These are phyloP conservation scores for Chaenodraco wilsoni DNA, from an alignment of 2,797 vertebrate species.

Conservation along the genomic window DNA sequence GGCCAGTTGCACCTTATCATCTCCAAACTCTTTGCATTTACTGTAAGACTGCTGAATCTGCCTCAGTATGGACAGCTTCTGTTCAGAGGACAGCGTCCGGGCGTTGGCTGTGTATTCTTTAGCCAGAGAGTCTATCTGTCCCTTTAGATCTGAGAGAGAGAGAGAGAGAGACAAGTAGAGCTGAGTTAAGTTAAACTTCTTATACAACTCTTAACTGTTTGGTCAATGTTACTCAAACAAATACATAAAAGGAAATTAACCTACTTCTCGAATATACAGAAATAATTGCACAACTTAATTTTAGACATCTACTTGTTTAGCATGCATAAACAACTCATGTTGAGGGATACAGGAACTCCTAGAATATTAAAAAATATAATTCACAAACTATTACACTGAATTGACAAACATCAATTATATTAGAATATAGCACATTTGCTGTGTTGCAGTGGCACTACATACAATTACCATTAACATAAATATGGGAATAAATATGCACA, in stretches of 20 bases:
- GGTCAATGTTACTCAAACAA: neutral
- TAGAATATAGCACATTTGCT: no score
- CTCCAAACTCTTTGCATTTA: constrained; percentile 98
- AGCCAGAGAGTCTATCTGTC: constrained; percentile 94
- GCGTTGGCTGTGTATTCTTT: constrained; percentile 95
- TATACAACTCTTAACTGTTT: neutral
- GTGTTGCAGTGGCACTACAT: no score
- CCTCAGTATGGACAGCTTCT: constrained; percentile 93
- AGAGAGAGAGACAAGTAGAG: constrained; percentile 40
- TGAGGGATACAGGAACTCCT: neutral
- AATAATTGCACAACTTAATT: neutral
- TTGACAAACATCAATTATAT: neutral
- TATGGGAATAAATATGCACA: no score
- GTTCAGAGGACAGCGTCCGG: constrained; percentile 91
- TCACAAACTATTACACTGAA: neutral
- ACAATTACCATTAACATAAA: no score
- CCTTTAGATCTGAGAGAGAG: constrained; percentile 89
- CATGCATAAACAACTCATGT: neutral
- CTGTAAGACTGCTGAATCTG: constrained; percentile 97
- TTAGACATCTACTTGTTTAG: neutral
- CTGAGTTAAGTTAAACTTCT: neutral
- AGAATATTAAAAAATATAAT: neutral
- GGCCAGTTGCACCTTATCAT: constrained; percentile 98
- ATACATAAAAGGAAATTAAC: no score
- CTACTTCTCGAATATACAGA: neutral